A percentile compares a stretch with the other conserved stretches of the same genome.
Conservation (phyloP, 1,140 invertebrate species). For the Euglossa dilemma region DNA sequence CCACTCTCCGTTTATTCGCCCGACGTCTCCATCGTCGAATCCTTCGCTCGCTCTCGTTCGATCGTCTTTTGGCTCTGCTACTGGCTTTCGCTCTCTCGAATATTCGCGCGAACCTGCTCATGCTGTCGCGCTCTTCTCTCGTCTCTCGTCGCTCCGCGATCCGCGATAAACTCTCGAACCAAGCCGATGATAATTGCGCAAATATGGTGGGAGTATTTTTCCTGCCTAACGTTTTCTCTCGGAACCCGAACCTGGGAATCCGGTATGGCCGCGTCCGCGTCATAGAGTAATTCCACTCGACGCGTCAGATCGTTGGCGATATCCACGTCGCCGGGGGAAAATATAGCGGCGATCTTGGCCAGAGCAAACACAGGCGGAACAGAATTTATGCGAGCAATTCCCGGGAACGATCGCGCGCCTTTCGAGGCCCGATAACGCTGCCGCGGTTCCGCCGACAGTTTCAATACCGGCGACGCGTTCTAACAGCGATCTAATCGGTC, state of each 20-base stretch:
- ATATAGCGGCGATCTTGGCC: constrained; percentile 18
- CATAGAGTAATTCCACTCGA: not conserved
- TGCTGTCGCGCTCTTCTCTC: no score
- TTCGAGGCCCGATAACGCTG: constrained; percentile 33
- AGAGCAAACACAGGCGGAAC: constrained; percentile 20
- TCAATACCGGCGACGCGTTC: constrained; percentile 53
- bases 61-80: no score
- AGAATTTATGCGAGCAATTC: constrained; percentile 32
- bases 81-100: no score
- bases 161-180: no score
- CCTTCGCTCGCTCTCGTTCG: not conserved
- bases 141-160: no score
- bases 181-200: no score
- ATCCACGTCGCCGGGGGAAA: not conserved
- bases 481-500: constrained; percentile 62
- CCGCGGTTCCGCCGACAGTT: constrained; percentile 25
- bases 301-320: not conserved
- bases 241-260: not conserved
- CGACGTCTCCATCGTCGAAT: not conserved
- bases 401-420: constrained; percentile 14
- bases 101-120: no score
- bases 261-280: not conserved
- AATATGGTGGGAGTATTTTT: not conserved
- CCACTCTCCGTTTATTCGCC: not conserved
- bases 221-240: not conserved